phyloP scores from a whole-genome alignment of 2,888 invertebrate species.

The Isotomurus palustris region DNA sequence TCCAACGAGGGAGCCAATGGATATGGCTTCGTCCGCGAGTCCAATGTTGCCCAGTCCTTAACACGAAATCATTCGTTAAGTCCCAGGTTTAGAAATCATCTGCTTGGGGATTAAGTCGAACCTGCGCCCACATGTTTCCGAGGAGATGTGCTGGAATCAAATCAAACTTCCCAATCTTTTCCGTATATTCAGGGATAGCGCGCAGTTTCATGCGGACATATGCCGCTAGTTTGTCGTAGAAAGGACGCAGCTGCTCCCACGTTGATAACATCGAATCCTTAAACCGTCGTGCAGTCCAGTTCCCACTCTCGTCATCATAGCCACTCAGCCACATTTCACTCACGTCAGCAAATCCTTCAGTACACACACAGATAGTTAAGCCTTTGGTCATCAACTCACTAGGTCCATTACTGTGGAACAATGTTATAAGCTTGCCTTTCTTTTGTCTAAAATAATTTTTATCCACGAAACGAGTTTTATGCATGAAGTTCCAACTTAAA shows the following conservation, averaged over 20 bases:
- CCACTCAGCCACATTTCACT: conserved; percentile 85
- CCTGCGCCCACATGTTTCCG: conserved; percentile 15
- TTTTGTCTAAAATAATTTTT: too few relatives aligned
- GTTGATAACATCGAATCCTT: not conserved
- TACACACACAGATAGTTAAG: too few relatives aligned
- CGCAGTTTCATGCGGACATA: conserved; percentile 14
- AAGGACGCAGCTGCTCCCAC: conserved; percentile 5
- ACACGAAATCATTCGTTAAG: too few relatives aligned
- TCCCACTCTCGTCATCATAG: conserved; percentile 58
- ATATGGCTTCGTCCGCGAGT: conserved; percentile 21
- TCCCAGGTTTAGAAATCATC: not conserved
- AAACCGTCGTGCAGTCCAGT: conserved; percentile 48
- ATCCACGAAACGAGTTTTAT: too few relatives aligned
- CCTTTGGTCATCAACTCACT: too few relatives aligned
- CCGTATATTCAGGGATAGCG: not conserved
- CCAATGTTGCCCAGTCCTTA: conserved; percentile 66
- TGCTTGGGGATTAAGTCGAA: conserved; percentile 50
- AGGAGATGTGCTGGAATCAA: conserved; percentile 6
- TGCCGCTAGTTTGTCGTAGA: conserved; percentile 18
- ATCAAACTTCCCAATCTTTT: not conserved
- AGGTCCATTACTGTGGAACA: too few relatives aligned
- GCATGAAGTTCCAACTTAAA: too few relatives aligned
- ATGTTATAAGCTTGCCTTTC: too few relatives aligned
- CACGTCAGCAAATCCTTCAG: conserved; percentile 84
- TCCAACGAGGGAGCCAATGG: conserved; percentile 60